Evolutionary conservation across 2,888 invertebrate species (phyloP), one percentile per base, ranked within the genome.

Genomic region (Endotricha flammealis): DNA sequence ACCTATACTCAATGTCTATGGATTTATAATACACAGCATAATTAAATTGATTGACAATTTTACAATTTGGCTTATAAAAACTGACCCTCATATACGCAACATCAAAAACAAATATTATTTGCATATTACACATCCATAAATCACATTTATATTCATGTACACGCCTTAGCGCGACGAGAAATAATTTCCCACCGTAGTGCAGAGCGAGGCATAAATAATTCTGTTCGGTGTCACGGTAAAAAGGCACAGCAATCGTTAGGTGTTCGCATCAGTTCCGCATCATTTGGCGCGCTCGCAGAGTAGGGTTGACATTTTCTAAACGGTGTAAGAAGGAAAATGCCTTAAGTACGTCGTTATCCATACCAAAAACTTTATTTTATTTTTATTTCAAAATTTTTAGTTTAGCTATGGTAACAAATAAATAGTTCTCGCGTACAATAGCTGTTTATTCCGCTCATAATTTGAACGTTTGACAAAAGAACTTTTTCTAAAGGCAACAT

Each of bases 211-310:
- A 65, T 66, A 59, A 68, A 64, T 69, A 67, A 61, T 65, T 63
- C 55, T 48, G 53, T 53, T 42, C 41, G 45, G 43, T 48, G 46
- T 57, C 48, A 51, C 57, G 54, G 62, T 61, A 59, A 69, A 64
- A 65, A 67, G 60, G 59, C 59, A 58, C 57, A 60, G 66, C 61
- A 69, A 74, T 74, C 74, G 73, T 71, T 71, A 75, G 67, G 63
- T 66, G 63, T 53, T 63, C 64, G 54, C 71, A 66, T 73, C 64
- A 68, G 70, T 74, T 69, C 69, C 70, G 54, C 69, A 46, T 76
- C 77, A 76, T 76, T 77, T 67, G 64, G 45, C 60, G 46, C 47
- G 41, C 50, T 42, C 46, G 39, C 20, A 20, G 20, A 46, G 48
- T 24, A 42, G 42, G 42, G 42, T 29, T 38, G 45, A 23, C 30